Base-by-base conservation (phyloP, 2,888 invertebrate genomes). In the Phengaris alcon region DNA sequence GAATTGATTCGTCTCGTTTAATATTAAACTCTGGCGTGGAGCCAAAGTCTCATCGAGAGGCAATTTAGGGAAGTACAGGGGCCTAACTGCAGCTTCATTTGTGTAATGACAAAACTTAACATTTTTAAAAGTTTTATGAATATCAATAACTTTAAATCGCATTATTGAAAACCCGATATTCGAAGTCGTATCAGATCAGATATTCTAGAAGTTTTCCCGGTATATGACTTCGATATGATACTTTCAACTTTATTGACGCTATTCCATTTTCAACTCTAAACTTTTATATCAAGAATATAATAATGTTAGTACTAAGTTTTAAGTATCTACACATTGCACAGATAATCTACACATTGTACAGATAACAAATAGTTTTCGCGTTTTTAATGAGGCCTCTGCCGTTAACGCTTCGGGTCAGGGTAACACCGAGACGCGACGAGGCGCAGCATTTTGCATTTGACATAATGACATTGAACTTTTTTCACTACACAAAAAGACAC, bases 191-290 rank as follows among this genome's bases (percentile, higher is more conserved):
- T 70, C 46, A 15, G 48, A 15, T 52, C 51, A 22, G 72, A 72
- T 72, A 72, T 72, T 72, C 72, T 54, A 13, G 52, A 72, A 72
- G 52, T 72, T 72, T 51, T 22, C 52, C 54, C 6, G 12, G 35
- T 64, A 54, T 69, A 72, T 54, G 72, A 54, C 35, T 72, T 10
- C 52, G 48, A 54, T 72, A 54, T 70, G 52, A 70, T 72, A 52
- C 72, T 72, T 35, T 72, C 72, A 72, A 52, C 72, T 72, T 72
- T 72, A 72, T 72, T 72, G 72, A 72, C 52, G 51, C 22, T 70
- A 52, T 54, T 72, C 54, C 72, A 54, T 52, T 35, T 72, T 35
- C 72, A 22, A 70, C 48, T 70, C n/a, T 6, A 0, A 54, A 72
- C 72, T 72, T 54, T 54, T 13, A 7, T 72, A 52, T 12, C 8